phyloP scores from a whole-genome alignment of 2,888 invertebrate species.

The Ariolimax columbianus region DNA sequence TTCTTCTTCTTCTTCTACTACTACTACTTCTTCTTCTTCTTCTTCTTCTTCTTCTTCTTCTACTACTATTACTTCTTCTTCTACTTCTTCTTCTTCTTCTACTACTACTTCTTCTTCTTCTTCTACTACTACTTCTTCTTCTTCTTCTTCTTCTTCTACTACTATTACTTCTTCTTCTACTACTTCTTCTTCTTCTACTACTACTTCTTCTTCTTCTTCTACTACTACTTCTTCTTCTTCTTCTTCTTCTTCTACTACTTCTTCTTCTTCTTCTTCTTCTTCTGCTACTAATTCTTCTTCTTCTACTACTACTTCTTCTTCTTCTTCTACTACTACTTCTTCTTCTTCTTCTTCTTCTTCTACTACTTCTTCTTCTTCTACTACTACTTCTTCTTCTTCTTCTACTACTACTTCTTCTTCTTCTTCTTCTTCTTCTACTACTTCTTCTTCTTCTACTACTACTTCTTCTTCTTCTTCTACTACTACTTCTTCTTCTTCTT shows the following conservation, averaged over 20 bases:
- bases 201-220: background rate
- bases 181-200: slow-evolving; percentile 7
- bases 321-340: background rate
- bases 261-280: background rate
- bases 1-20: background rate
- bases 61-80: background rate
- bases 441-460: slow-evolving; percentile 1
- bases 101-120: background rate
- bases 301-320: background rate
- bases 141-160: slow-evolving; percentile 5
- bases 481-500: background rate
- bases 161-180: background rate
- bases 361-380: background rate
- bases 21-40: background rate
- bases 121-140: background rate
- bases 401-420: too few relatives aligned
- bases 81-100: background rate
- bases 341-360: background rate
- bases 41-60: background rate
- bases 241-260: background rate
- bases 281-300: background rate
- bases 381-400: background rate
- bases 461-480: background rate
- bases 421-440: background rate
- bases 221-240: background rate